Conservation (phyloP, 2,888 invertebrate genomes). For the Aspidiotus rigidus region DNA sequence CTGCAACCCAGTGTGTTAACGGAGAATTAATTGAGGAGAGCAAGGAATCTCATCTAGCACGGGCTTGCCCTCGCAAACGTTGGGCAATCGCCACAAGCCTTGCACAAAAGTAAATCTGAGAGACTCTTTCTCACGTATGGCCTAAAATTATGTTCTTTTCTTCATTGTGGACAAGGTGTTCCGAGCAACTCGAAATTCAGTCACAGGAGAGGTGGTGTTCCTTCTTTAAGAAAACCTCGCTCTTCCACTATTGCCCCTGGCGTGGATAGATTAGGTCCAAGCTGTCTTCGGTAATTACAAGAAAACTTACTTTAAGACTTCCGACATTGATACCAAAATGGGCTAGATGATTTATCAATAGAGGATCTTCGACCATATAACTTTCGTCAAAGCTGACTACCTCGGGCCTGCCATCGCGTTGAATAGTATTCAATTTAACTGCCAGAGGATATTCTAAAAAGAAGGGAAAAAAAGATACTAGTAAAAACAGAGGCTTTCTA, state of each 20-base stretch:
- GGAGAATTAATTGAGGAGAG: conserved; percentile 50
- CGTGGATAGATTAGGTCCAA: neutral
- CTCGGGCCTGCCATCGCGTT: conserved; percentile 88
- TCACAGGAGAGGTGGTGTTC: too few relatives aligned
- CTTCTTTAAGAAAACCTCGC: too few relatives aligned
- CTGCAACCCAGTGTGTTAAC: conserved; percentile 97
- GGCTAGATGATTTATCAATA: conserved; percentile 74
- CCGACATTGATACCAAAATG: conserved; percentile 96
- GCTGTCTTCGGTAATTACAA: neutral
- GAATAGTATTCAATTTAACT: conserved; percentile 95
- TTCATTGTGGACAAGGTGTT: too few relatives aligned
- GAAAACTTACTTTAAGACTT: conserved; percentile 71
- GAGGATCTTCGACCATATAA: conserved; percentile 92
- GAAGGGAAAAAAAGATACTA: neutral
- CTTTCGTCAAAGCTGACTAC: conserved; percentile 96
- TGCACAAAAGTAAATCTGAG: too few relatives aligned
- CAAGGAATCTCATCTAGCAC: too few relatives aligned
- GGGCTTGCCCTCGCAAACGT: too few relatives aligned
- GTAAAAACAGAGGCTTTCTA: neutral
- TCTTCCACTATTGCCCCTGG: too few relatives aligned
- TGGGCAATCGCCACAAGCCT: too few relatives aligned
- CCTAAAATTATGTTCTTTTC: too few relatives aligned
- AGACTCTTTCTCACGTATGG: too few relatives aligned
- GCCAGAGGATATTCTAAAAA: conserved; percentile 70
- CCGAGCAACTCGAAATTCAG: too few relatives aligned